Conservation (phyloP, 2,113 vertebrate species). For the Vireo altiloquus region DNA sequence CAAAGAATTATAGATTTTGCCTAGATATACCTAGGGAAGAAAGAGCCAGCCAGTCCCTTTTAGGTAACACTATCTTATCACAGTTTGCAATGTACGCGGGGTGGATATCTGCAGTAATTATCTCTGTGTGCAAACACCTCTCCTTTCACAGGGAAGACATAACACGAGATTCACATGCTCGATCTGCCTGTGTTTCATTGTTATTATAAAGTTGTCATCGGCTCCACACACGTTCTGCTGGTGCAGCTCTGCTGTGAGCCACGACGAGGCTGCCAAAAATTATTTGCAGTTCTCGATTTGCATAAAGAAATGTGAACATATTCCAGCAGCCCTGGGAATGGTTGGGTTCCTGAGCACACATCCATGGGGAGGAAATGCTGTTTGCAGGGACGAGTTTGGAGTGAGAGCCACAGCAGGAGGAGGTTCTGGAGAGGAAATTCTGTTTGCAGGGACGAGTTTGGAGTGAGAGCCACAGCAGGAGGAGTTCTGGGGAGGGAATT, state of each 20-base stretch:
- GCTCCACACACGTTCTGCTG: neutral
- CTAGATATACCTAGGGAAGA: neutral
- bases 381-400: neutral
- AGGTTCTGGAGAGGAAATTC: no score
- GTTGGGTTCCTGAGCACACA: rapidly evolving
- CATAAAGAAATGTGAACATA: neutral
- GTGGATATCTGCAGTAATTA: neutral
- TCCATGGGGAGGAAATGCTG: neutral
- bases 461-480: no score
- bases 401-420: neutral
- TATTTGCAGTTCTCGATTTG: neutral
- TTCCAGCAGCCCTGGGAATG: neutral
- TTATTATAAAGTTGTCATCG: neutral
- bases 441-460: no score
- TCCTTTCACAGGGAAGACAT: neutral
- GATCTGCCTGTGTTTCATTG: neutral
- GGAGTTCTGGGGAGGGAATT: neutral
- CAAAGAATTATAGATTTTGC: slow-evolving; percentile 48
- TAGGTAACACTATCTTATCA: slow-evolving; percentile 12
- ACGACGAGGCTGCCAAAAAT: neutral
- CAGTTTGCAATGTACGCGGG: neutral
- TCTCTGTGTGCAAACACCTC: neutral
- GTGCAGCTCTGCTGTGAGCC: neutral
- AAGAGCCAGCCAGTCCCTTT: neutral
- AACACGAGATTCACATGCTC: neutral